Evolutionary conservation across 2,888 invertebrate species (phyloP).

Genomic region (Halictus ligatus): DNA sequence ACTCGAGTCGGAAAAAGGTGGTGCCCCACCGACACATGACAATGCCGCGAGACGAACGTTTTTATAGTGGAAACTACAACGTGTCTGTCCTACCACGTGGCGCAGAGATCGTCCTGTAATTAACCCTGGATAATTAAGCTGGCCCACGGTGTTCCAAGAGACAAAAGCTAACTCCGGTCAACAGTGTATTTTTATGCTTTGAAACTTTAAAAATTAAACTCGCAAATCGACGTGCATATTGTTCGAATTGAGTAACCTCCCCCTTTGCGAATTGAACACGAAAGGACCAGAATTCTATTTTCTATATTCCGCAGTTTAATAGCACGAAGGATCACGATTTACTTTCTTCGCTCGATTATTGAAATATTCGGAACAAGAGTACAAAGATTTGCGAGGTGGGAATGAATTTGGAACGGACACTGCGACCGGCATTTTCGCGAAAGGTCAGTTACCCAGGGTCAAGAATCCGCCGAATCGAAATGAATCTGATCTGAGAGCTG

Average conservation of each 20-base stretch:
- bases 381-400: too few species aligned
- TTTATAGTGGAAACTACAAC: slow-evolving; percentile 43
- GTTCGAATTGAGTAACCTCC: too few species aligned
- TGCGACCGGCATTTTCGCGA: background rate
- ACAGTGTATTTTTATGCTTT: background rate
- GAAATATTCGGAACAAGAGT: background rate
- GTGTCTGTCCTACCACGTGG: slow-evolving; percentile 34
- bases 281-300: too few species aligned
- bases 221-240: too few species aligned
- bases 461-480: background rate
- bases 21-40: slow-evolving; percentile 4
- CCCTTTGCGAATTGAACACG: too few species aligned
- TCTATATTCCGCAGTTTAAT: too few species aligned
- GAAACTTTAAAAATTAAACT: background rate
- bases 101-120: slow-evolving; percentile 32
- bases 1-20: background rate
- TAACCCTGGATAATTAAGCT: background rate
- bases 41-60: slow-evolving; percentile 41
- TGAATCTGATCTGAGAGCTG: slow-evolving; percentile 9
- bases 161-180: background rate
- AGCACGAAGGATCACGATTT: background rate
- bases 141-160: background rate
- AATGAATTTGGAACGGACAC: too few species aligned
- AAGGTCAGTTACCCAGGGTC: background rate
- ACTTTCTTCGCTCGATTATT: background rate